A percentile compares a stretch with the other conserved stretches of the same genome.
phyloP scores from a whole-genome alignment of 2,113 vertebrate genomes.

The Elgaria multicarinata region DNA sequence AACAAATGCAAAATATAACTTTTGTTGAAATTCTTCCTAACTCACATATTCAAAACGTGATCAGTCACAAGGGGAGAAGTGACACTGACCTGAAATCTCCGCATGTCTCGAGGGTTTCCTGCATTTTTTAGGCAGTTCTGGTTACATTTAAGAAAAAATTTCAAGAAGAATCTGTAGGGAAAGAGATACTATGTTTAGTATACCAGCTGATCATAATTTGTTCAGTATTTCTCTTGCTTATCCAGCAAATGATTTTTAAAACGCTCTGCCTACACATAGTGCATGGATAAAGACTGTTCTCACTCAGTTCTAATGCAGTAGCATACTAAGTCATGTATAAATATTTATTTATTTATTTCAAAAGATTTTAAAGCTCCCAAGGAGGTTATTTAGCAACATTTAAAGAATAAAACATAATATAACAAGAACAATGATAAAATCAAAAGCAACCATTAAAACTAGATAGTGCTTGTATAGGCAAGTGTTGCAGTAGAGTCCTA shows the following conservation, averaged over 20 bases:
- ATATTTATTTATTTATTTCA: no score
- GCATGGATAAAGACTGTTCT: background rate
- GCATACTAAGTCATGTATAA: background rate
- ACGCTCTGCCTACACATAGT: background rate
- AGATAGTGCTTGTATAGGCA: no score
- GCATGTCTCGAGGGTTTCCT: slow-evolving; percentile 98
- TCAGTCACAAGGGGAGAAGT: slow-evolving; percentile 54
- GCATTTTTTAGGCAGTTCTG: slow-evolving; percentile 99
- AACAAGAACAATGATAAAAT: no score
- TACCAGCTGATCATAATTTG: background rate
- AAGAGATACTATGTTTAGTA: slow-evolving; percentile 58
- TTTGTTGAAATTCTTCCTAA: slow-evolving; percentile 43
- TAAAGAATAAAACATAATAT: no score
- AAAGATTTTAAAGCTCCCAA: no score
- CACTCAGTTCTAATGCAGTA: background rate
- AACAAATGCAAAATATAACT: slow-evolving; percentile 34
- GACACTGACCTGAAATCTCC: slow-evolving; percentile 93
- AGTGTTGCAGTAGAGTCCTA: no score
- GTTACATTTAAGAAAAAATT: slow-evolving; percentile 99
- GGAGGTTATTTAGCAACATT: no score
- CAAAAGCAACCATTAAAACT: no score
- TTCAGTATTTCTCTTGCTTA: background rate
- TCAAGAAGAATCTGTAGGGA: slow-evolving; percentile 94
- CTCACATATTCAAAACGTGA: slow-evolving; percentile 15
- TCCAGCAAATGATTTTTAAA: background rate